A percentile compares a stretch with the other conserved stretches of the same genome.
Evolutionary conservation across 2,888 invertebrate genomes (phyloP).

Genomic region (Heliothis peltigera): DNA sequence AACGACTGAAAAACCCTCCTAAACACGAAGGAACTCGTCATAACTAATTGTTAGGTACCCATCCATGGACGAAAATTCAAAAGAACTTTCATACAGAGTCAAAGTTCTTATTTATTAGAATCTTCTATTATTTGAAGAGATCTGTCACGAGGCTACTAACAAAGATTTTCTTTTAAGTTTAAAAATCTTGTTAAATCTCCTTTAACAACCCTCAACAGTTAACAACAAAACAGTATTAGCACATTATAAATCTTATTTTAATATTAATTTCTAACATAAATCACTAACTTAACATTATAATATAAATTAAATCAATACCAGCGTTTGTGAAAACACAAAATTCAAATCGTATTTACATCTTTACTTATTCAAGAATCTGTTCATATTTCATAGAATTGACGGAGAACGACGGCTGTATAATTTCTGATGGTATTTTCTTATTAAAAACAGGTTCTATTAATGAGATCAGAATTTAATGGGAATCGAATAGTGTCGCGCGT

Average conservation of each 20-base stretch:
- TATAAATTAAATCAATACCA: slow-evolving; percentile 48
- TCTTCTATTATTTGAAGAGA: background rate
- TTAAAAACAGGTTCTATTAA: slow-evolving; percentile 50
- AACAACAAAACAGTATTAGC: slow-evolving; percentile 43
- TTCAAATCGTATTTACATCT: slow-evolving; percentile 36
- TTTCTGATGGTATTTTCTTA: slow-evolving; percentile 49
- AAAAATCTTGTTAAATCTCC: background rate
- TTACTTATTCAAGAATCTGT: slow-evolving; percentile 26
- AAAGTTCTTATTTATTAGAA: too few species aligned
- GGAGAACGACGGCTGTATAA: slow-evolving; percentile 61
- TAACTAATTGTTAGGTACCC: too few species aligned
- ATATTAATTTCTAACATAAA: slow-evolving; percentile 44
- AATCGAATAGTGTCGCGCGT: slow-evolving; percentile 31
- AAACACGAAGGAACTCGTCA: too few species aligned
- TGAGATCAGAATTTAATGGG: slow-evolving; percentile 44
- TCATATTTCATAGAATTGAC: slow-evolving; percentile 53
- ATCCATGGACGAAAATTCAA: too few species aligned
- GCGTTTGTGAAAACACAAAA: slow-evolving; percentile 17
- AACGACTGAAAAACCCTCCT: too few species aligned
- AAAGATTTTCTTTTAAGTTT: slow-evolving; percentile 2
- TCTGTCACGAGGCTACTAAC: slow-evolving; percentile 4
- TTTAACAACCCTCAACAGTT: slow-evolving; percentile 16
- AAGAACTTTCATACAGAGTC: too few species aligned
- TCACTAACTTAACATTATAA: slow-evolving; percentile 37
- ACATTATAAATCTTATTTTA: slow-evolving; percentile 47